phyloP scores from a whole-genome alignment of 2,888 invertebrate genomes.

The Pachymerium ferrugineum region DNA sequence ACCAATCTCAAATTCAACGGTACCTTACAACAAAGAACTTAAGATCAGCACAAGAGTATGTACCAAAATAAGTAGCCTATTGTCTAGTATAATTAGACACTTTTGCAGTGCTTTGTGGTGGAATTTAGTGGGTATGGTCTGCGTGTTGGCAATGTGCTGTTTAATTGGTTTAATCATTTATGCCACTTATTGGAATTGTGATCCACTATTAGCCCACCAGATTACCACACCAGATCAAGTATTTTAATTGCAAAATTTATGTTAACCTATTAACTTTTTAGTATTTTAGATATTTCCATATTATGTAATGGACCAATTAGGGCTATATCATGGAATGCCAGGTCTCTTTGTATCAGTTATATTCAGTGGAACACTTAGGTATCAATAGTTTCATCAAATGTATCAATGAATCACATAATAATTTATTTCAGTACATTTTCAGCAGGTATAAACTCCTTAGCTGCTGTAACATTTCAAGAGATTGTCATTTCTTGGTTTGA shows the following conservation, averaged over 20 bases:
- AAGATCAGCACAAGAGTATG: slow-evolving; percentile 35
- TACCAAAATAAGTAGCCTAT: too few relatives aligned
- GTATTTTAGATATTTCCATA: slow-evolving; percentile 71
- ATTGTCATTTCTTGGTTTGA: slow-evolving; percentile 41
- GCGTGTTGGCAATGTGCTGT: not conserved
- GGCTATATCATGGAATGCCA: slow-evolving; percentile 67
- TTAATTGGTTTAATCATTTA: slow-evolving; percentile 44
- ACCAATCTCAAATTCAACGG: slow-evolving; percentile 89
- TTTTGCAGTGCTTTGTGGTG: not conserved
- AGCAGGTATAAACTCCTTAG: slow-evolving; percentile 49
- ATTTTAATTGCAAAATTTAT: not conserved
- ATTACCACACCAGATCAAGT: not conserved
- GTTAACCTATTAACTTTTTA: not conserved
- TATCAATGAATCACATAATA: too few relatives aligned
- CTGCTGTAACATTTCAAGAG: slow-evolving; percentile 47
- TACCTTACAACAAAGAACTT: slow-evolving; percentile 71
- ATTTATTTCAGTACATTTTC: slow-evolving; percentile 49
- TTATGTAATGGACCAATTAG: slow-evolving; percentile 79
- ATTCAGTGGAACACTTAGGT: slow-evolving; percentile 93
- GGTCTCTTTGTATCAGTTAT: slow-evolving; percentile 93
- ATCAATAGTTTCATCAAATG: slow-evolving; percentile 40
- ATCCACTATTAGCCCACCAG: slow-evolving; percentile 39
- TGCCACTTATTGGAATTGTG: slow-evolving; percentile 44
- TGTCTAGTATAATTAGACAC: not conserved
- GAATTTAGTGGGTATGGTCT: not conserved